Percentiles rank a stretch among this genome's conserved stretches.
Conservation (phyloP, 2,797 vertebrate species). For the Chanos chanos region DNA sequence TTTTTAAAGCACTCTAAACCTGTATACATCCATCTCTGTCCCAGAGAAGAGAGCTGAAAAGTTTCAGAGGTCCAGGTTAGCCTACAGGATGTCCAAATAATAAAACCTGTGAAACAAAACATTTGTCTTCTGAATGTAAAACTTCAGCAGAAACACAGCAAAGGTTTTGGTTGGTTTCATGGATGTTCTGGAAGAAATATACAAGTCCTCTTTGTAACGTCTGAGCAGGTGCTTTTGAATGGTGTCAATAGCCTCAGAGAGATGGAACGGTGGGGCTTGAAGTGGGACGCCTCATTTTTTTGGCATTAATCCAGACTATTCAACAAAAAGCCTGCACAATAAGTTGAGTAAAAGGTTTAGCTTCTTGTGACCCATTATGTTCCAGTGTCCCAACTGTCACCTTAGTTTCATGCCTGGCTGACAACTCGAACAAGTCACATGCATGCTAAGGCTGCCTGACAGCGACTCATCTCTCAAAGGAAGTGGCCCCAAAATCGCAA, state of each 20-base stretch:
- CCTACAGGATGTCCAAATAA: no score
- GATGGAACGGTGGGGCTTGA: no score
- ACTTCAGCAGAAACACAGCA: no score
- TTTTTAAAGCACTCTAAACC: no score
- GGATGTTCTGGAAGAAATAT: background rate
- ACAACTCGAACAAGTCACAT: constrained; percentile 3
- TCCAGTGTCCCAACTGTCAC: constrained; percentile 18
- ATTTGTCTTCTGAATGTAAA: no score
- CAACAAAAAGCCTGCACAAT: constrained; percentile 29
- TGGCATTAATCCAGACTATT: constrained; percentile 8
- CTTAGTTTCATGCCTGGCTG: constrained; percentile 13
- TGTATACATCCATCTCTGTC: no score
- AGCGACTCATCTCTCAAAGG: background rate
- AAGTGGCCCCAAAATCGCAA: constrained; percentile 7
- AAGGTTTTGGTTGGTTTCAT: background rate
- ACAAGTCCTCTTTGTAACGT: constrained; percentile 4
- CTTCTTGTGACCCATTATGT: constrained; percentile 18
- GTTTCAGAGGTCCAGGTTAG: no score
- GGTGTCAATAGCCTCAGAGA: background rate
- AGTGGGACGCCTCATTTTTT: background rate
- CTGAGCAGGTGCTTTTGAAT: constrained; percentile 6
- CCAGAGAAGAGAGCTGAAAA: no score
- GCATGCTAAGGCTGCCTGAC: background rate
- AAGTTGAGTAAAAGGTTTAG: background rate
- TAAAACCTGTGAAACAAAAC: no score